Conservation (phyloP, 2,797 vertebrate genomes). For the Glyptemys insculpta region DNA sequence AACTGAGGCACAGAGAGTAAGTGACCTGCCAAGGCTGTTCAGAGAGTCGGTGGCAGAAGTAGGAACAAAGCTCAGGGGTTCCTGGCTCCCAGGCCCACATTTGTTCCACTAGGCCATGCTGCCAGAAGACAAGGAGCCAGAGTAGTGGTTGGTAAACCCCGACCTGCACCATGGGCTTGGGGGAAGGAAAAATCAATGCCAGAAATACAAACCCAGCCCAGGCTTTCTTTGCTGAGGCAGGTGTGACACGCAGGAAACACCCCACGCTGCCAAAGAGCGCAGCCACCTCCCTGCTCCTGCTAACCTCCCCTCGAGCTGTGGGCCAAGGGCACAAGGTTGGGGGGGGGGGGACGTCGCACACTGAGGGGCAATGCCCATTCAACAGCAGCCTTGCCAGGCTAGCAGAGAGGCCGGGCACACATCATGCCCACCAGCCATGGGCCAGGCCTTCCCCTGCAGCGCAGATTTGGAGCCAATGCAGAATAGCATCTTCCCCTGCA, state of each 20-base stretch:
- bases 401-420: background rate
- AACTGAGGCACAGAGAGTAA: background rate
- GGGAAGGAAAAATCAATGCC: accelerated
- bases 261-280: background rate
- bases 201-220: background rate
- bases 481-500: background rate
- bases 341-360: accelerated
- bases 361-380: background rate
- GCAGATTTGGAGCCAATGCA: background rate
- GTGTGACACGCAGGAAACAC: background rate
- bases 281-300: accelerated
- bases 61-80: background rate
- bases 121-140: background rate
- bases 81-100: background rate
- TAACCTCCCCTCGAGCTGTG: background rate
- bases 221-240: background rate
- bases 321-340: background rate
- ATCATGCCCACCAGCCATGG: accelerated
- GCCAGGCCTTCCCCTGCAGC: background rate
- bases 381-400: accelerated
- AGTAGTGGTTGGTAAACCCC: accelerated
- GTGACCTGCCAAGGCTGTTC: background rate
- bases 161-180: background rate
- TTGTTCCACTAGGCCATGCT: background rate
- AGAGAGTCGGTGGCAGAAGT: accelerated